Base-by-base conservation (phyloP, 2,888 invertebrate species). In the Dicyrtomina minuta region DNA sequence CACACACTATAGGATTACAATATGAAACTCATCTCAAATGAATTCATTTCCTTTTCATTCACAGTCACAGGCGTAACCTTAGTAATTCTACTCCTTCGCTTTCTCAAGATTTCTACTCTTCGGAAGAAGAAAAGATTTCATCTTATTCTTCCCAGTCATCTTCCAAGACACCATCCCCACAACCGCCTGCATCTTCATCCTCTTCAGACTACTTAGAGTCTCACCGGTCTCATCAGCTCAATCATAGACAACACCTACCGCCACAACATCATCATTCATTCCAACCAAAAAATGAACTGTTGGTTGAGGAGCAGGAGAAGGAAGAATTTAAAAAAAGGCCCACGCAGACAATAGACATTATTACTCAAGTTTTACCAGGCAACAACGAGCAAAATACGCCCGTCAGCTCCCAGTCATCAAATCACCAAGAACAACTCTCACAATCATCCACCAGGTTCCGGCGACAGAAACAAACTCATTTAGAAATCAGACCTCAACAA, bases 51-150 rank as follows among this genome's bases (percentile, higher is more conserved):
- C 59, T 46, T 65, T 17, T 53, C 5, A n/a, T 33, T 33, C 22
- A 24, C 17, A 24, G 56, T 66, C 49, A 68, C 61, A 68, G 61
- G 67, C 46, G 67, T 51, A 67, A 60, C 39, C 67, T 67, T 2
- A 68, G 61, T 61, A 60, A 53, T 53, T 61, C 61, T n/a, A 68
- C 61, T 24, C 68, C 68, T 12, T 68, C 68, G 41, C 68, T 68
- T 68, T 68, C 68, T 26, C 68, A 68, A 68, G 68, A 68, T 62
- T 68, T 68, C 61, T 68, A 68, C 44, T 68, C 68, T 41, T 68
- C 68, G 41, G 68, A 68, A 22, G 68, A 61, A 43, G 68, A 68
- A 12, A 61, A 68, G 53, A 68, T 53, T 17, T 43, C 53, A 41
- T 68, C 60, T 12, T 68, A 27, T 17, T 68, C 68, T n/a, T 68